Conservation (phyloP, 2,113 vertebrate genomes). For the Polyodon spathula region DNA sequence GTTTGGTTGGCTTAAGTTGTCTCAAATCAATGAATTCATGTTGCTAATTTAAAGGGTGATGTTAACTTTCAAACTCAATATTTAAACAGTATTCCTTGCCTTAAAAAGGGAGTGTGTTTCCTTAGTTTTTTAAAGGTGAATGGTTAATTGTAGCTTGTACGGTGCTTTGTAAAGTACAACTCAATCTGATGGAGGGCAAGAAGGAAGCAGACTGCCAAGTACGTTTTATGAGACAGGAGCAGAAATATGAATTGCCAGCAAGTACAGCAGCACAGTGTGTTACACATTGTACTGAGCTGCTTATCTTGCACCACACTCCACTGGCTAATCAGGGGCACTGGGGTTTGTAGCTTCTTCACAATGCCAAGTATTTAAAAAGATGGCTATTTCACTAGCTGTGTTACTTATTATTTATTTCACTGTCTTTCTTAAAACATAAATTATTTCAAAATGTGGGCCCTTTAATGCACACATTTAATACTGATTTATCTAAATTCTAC, state of each 20-base stretch:
- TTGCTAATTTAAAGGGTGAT: too few species aligned
- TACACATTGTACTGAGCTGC: neutral
- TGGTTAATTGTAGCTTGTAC: neutral
- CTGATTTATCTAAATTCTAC: too few species aligned
- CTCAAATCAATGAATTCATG: too few species aligned
- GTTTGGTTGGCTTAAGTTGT: too few species aligned
- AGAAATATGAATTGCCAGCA: constrained; percentile 11
- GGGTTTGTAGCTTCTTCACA: too few species aligned
- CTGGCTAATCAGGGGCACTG: too few species aligned
- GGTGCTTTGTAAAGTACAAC: neutral
- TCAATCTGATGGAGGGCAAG: constrained; percentile 4
- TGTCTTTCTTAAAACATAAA: too few species aligned
- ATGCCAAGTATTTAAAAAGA: too few species aligned
- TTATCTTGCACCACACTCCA: neutral
- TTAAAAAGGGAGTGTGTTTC: neutral
- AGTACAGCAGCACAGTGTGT: neutral
- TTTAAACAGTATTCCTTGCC: neutral
- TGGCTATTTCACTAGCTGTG: too few species aligned
- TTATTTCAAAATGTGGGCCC: too few species aligned
- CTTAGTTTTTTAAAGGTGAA: constrained; percentile 6
- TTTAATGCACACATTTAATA: too few species aligned
- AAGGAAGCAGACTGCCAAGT: neutral
- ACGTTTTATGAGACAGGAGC: neutral
- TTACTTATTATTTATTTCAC: too few species aligned
- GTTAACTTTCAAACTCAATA: neutral